Conservation (phyloP, 2,797 vertebrate species). For the Catharus ustulatus region DNA sequence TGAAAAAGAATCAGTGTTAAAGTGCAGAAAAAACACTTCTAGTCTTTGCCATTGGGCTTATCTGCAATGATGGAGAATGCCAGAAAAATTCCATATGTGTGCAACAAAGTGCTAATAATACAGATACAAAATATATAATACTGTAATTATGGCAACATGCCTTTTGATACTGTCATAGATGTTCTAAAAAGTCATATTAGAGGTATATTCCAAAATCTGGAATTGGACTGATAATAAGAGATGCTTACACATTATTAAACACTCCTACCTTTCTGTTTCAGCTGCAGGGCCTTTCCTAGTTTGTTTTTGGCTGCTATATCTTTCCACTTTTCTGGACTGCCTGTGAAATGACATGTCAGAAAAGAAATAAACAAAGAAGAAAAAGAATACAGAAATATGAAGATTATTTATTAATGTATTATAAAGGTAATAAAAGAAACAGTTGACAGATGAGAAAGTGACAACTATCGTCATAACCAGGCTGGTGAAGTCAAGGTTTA, state of each 20-base stretch:
- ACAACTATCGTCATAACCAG: slow-evolving; percentile 18
- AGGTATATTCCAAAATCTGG: background rate
- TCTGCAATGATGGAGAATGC: background rate
- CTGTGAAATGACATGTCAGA: slow-evolving; percentile 83
- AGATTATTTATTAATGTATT: slow-evolving; percentile 55
- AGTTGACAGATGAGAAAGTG: slow-evolving; percentile 41
- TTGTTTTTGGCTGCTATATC: slow-evolving; percentile 88
- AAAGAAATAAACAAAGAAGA: slow-evolving; percentile 74
- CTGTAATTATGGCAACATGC: background rate
- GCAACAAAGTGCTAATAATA: background rate
- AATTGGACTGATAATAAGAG: background rate
- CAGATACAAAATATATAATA: background rate
- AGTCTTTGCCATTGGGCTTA: background rate
- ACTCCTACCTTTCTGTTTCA: slow-evolving; percentile 91
- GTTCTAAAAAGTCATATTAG: fast-evolving
- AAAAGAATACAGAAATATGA: slow-evolving; percentile 72
- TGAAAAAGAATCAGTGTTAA: background rate
- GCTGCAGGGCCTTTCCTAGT: slow-evolving; percentile 84
- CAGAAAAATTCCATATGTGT: background rate
- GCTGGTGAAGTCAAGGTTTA: background rate
- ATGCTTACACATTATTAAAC: background rate
- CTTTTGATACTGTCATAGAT: background rate
- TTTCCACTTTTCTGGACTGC: slow-evolving; percentile 90
- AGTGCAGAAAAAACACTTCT: background rate
- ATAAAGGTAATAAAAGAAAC: slow-evolving; percentile 41